phyloP scores from a whole-genome alignment of 2,797 vertebrate genomes.

The Austrolebias charrua region DNA sequence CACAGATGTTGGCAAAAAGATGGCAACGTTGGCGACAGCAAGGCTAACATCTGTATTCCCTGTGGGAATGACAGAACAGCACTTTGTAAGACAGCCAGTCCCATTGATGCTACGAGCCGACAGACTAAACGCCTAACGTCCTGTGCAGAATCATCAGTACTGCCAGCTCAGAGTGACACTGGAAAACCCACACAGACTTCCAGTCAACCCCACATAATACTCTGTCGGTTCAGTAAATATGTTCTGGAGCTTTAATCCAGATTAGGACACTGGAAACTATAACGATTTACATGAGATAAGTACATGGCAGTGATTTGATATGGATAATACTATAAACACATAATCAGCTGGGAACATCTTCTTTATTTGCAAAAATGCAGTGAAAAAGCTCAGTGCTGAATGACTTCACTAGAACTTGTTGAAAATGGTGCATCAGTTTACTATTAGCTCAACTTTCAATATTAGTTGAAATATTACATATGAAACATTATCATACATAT shows the following conservation, averaged over 20 bases:
- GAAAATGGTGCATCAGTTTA: too few species aligned
- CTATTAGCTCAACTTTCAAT: too few species aligned
- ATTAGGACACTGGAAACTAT: conserved; percentile 63
- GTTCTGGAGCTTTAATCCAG: conserved; percentile 61
- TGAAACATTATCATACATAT: too few species aligned
- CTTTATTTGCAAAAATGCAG: too few species aligned
- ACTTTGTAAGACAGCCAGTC: conserved; percentile 59
- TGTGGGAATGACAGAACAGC: conserved; percentile 61
- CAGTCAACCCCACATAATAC: conserved; percentile 30
- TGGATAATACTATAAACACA: conserved; percentile 29
- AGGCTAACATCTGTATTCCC: conserved; percentile 73
- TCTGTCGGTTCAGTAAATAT: conserved; percentile 62
- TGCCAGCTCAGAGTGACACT: conserved; percentile 17
- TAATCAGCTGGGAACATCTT: conserved; percentile 24
- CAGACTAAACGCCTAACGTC: conserved; percentile 48
- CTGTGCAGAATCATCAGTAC: conserved; percentile 45
- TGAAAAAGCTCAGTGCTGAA: too few species aligned
- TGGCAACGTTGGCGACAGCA: conserved; percentile 43
- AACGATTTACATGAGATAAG: conserved; percentile 57
- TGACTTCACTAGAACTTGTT: too few species aligned
- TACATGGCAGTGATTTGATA: conserved; percentile 57
- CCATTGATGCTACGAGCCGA: conserved; percentile 53
- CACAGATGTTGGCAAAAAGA: conserved; percentile 67
- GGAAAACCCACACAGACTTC: conserved; percentile 1
- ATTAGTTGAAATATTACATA: too few species aligned